Base-by-base conservation (phyloP, 2,113 vertebrate species). In the Papio anubis region DNA sequence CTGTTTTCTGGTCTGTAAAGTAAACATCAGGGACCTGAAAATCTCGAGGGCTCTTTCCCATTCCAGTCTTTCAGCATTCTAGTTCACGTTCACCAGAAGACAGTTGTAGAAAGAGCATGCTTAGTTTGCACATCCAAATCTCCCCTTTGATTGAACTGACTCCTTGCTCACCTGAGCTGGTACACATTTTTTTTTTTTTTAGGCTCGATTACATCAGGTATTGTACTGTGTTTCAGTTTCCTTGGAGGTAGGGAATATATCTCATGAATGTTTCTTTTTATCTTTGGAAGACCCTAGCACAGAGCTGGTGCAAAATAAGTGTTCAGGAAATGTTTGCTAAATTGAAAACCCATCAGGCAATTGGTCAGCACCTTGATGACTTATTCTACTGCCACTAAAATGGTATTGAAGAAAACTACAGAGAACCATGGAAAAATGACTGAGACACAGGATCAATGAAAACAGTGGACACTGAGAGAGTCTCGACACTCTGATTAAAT, bases 41-140 rank as follows among this genome's bases (percentile, higher is more conserved):
- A 80, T 73, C 20, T 1, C 0, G 0, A 64, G 55, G 18, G 4
- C 27, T 30, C 17, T 73, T 55, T 45, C 35, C 8, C 0, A 3
- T 55, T 68, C 4, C 17, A 9, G 6, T 23, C 52, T 81, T 66
- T 35, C 6, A 10, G 21, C 3, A 10, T 52, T 79, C 45, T 12
- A 55, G 17, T 50, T 85, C 13, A 5, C 6, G 2, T 30, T 55
- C 82, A 17, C 59, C 8, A 20, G 78, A 43, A 90, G 72, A 17
- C 43, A 21, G 27, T 20, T 80, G 35, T 23, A 45, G 88, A 59
- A 82, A 61, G 10, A 68, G 20, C 0, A 9, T 35, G 13, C 55
- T 80, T 1, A 0, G 10, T 83, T 88, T 83, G 50, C 68, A 80
- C 52, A n/a, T 59, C 48, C 32, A 84, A 61, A 45, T 70, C 43